Base-by-base conservation (phyloP, 2,797 vertebrate genomes). In the Borostomias antarcticus region DNA sequence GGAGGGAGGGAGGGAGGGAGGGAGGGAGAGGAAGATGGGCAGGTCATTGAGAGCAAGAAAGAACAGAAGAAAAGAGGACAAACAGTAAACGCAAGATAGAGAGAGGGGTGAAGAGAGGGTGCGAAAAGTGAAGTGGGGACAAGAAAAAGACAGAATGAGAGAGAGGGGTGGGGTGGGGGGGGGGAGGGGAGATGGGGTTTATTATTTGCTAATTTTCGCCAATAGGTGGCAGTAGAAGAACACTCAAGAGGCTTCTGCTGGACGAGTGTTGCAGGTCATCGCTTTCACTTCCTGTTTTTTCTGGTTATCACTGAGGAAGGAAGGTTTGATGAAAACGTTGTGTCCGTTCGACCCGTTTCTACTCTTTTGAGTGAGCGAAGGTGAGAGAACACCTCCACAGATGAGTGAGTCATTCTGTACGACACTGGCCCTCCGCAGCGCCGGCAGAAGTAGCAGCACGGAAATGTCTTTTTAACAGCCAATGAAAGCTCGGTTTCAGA, bases 381-480 rank as follows among this genome's bases (percentile, higher is more conserved):
- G 48, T 21, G 48, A 9, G 26, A 62, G n/a, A 45, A 13, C 19
- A 62, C 21, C 19, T 28, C 9, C 6, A 11, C 21, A 8, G 32
- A 29, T 32, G 9, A 45, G 43, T 13, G 28, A 47, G 28, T 26
- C 23, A 21, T 35, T n/a, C 11, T 15, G 17, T 30, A n/a, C 29
- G n/a, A 54, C 33, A 28, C 6, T 19, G 35, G 19, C 25, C 53
- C 15, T 63, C 62, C 35, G 35, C 40, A 15, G 15, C n/a, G 37
- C 47, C 23, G 21, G 45, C 62, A 60, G 72, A n/a, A n/a, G n/a
- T n/a, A n/a, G n/a, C n/a, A n/a, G n/a, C n/a, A 53, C 79, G 77
- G 74, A 79, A 83, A 77, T 59, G 57, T 76, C 72, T 75, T 66
- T 75, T 76, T 68, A 70, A 80, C 77, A 32, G 76, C 59, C 76